Evolutionary conservation across 2,797 vertebrate genomes (phyloP).

Genomic region (Staurois parvus): DNA sequence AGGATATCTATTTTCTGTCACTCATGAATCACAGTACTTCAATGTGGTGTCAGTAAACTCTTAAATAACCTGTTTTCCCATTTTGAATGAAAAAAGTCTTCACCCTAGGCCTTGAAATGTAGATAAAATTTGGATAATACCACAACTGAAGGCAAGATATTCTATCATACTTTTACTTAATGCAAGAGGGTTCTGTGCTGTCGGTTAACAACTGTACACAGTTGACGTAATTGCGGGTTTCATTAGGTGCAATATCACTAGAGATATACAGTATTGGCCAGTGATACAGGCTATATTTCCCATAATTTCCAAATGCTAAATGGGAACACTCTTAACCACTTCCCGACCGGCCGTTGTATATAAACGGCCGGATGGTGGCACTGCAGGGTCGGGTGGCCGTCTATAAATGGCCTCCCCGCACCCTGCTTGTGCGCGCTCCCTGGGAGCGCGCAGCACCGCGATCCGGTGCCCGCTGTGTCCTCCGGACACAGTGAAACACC

Average conservation of each 20-base stretch:
- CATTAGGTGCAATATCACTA: background rate
- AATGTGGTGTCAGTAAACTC: conserved; percentile 67
- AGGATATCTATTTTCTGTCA: conserved; percentile 72
- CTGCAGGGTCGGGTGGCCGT: too few relatives aligned
- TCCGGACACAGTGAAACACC: too few relatives aligned
- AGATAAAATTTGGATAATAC: conserved; percentile 24
- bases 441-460: too few relatives aligned
- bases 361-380: too few relatives aligned
- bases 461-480: too few relatives aligned
- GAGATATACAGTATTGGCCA: background rate
- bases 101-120: conserved; percentile 10
- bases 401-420: too few relatives aligned
- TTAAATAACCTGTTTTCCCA: conserved; percentile 29
- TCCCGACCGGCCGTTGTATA: too few relatives aligned
- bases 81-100: conserved; percentile 5
- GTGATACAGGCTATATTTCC: too few relatives aligned
- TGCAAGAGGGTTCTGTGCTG: background rate
- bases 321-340: too few relatives aligned
- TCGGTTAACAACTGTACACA: background rate
- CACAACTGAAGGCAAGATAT: background rate
- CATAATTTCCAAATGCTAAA: background rate
- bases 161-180: background rate
- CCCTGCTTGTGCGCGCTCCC: too few relatives aligned
- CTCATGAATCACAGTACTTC: conserved; percentile 69
- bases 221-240: background rate